phyloP scores from a whole-genome alignment of 2,888 invertebrate genomes.

The Cryptus viduatorius region DNA sequence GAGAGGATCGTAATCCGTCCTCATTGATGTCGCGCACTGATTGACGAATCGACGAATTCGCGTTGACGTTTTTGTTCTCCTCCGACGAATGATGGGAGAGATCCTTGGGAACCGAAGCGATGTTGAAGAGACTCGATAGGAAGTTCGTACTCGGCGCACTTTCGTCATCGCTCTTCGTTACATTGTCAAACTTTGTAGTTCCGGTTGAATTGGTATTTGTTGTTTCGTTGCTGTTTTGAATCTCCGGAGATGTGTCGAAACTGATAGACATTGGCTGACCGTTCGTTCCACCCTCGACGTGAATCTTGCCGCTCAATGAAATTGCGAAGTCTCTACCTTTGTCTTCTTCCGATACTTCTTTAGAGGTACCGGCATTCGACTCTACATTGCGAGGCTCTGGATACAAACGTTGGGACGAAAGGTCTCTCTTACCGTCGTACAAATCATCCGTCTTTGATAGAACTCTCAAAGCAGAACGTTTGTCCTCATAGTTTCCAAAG shows the following conservation, averaged over 20 bases:
- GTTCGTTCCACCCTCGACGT: constrained; percentile 71
- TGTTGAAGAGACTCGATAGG: constrained; percentile 50
- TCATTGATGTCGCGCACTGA: neutral
- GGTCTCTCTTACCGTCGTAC: neutral
- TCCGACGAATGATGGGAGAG: constrained; percentile 7
- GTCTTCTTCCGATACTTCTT: constrained; percentile 16
- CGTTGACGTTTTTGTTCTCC: constrained; percentile 2
- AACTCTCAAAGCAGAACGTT: neutral
- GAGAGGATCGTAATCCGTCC: neutral
- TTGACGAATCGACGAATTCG: constrained; percentile 16
- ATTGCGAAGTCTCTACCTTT: constrained; percentile 70
- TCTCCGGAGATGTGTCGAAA: constrained; percentile 71
- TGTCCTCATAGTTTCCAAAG: neutral
- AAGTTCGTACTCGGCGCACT: constrained; percentile 45
- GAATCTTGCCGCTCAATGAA: constrained; percentile 75
- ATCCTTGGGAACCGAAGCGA: constrained; percentile 35
- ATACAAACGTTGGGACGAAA: neutral
- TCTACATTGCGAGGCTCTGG: neutral
- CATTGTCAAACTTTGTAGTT: neutral
- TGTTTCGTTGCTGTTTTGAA: constrained; percentile 25
- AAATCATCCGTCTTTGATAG: constrained; percentile 10
- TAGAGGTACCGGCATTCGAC: neutral
- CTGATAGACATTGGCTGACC: constrained; percentile 73
- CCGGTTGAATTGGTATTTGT: neutral
- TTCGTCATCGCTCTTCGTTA: constrained; percentile 30